These are phyloP conservation scores for Clytia hemisphaerica DNA, from an alignment of 30 jellyfish, hydroid and myxozoan genomes.

Conservation along the genomic window DNA sequence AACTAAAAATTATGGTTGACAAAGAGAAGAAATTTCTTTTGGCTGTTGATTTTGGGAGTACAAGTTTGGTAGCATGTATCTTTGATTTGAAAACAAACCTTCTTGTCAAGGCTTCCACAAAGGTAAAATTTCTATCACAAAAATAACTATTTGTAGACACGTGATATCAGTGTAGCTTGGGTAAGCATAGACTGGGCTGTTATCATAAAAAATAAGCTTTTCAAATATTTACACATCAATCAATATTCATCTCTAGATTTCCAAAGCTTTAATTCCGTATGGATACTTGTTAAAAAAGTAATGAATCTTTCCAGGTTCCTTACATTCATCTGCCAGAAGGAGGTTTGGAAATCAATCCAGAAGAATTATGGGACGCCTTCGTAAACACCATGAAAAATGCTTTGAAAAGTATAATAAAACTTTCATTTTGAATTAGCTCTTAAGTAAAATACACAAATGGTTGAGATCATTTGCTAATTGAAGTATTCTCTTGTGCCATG, in stretches of 20 bases:
- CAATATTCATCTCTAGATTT: too few species aligned
- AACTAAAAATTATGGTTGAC: background rate
- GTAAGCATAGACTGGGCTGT: background rate
- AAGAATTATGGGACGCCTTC: slow-evolving; percentile 59
- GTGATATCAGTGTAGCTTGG: background rate
- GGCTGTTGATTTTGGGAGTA: slow-evolving; percentile 32
- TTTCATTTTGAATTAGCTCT: too few species aligned
- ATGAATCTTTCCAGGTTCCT: slow-evolving; percentile 32
- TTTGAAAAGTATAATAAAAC: slow-evolving; percentile 31
- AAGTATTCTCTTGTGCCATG: too few species aligned
- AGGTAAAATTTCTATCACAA: background rate
- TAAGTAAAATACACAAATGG: too few species aligned
- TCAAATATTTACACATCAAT: background rate
- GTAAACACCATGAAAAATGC: slow-evolving; percentile 39
- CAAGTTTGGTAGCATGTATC: background rate
- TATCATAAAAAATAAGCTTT: background rate
- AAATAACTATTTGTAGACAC: too few species aligned
- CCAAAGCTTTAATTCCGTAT: too few species aligned
- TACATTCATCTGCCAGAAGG: slow-evolving; percentile 68
- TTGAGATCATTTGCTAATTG: too few species aligned
- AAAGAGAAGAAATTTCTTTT: slow-evolving; percentile 10
- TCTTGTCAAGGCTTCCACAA: background rate
- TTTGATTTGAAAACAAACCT: background rate
- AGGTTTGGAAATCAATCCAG: slow-evolving; percentile 67
- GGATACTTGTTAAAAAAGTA: too few species aligned